These are phyloP conservation scores for Limnephilus rhombicus DNA, from an alignment of 2,888 invertebrate species.

Conservation along the genomic window DNA sequence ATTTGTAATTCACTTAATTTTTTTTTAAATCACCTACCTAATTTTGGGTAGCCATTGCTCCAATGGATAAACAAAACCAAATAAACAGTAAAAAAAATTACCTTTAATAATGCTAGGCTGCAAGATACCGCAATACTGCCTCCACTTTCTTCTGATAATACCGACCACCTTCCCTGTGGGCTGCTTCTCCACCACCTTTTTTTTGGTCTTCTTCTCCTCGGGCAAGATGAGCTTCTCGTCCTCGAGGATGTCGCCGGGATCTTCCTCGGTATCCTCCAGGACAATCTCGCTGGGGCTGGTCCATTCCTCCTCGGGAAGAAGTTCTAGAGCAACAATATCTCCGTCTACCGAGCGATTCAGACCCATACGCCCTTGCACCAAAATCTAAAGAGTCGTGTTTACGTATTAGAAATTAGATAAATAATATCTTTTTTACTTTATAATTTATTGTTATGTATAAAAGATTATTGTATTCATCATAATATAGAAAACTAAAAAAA, in stretches of 20 bases:
- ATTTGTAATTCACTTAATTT: too few species aligned
- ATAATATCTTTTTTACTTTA: neutral
- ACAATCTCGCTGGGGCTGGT: constrained; percentile 91
- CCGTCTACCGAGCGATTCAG: constrained; percentile 97
- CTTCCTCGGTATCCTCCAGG: constrained; percentile 85
- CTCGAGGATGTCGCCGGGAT: constrained; percentile 83
- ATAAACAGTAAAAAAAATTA: constrained; percentile 68
- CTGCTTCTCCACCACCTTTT: constrained; percentile 71
- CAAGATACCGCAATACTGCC: constrained; percentile 98
- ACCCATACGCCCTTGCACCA: constrained; percentile 90
- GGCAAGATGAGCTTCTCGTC: constrained; percentile 77
- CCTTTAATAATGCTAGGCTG: constrained; percentile 86
- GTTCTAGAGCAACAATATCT: constrained; percentile 93
- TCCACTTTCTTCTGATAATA: constrained; percentile 96
- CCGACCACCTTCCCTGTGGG: constrained; percentile 93
- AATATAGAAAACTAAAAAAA: constrained; percentile 16
- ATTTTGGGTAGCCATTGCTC: too few species aligned
- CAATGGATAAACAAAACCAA: neutral
- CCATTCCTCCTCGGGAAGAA: constrained; percentile 95
- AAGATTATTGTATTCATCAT: constrained; percentile 9
- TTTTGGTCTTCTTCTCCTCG: constrained; percentile 68
- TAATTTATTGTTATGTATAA: neutral
- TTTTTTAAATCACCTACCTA: too few species aligned
- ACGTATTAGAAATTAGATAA: constrained; percentile 12
- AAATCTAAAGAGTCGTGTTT: constrained; percentile 76